Base-by-base conservation (phyloP, 1,140 invertebrate genomes). In the Achatina immaculata region DNA sequence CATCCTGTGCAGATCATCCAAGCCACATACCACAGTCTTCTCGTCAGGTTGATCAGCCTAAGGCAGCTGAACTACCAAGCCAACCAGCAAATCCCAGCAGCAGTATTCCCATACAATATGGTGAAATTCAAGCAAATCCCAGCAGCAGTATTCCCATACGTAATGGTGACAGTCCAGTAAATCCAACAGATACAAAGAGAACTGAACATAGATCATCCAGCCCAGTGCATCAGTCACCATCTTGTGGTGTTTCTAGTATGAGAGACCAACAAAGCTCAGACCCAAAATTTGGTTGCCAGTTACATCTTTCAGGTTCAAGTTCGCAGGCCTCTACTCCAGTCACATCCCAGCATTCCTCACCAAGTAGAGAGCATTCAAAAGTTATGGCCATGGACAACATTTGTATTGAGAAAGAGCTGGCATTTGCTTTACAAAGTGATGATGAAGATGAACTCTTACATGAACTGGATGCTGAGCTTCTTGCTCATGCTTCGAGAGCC, bases 371-470 rank as follows among this genome's bases (percentile, higher is more conserved):
- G 4, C 7, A 19, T 34, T 36, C 48, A 19, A 40, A 71, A 11
- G 42, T 34, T 42, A n/a, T 71, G 0, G 45, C 19, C 6, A 28
- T 36, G 11, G 68, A 72, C 9, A 38, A 19, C 16, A 72, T 38
- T 21, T 34, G 14, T 24, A 11, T 45, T 3, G 43, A 58, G n/a
- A 55, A 40, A 62, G 21, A 58, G 19, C 36, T 73, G 34, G 68
- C 51, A 45, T 71, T 73, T 11, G 68, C 68, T 51, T 65, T 80
- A 43, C 71, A 72, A 36, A 62, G 48, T 80, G 71, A 73, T 73
- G 68, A 72, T 73, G 79, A 80, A 28, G 79, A 80, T 80, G 79
- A 80, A 28, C 34, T 80, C 7, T 43, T 80, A 43, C 40, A 65
- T 65, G 72, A 81, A 48, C 43, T 81, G 42, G 73, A 81, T 81